phyloP scores from a whole-genome alignment of 2,113 vertebrate genomes.

The Cacatua alba region DNA sequence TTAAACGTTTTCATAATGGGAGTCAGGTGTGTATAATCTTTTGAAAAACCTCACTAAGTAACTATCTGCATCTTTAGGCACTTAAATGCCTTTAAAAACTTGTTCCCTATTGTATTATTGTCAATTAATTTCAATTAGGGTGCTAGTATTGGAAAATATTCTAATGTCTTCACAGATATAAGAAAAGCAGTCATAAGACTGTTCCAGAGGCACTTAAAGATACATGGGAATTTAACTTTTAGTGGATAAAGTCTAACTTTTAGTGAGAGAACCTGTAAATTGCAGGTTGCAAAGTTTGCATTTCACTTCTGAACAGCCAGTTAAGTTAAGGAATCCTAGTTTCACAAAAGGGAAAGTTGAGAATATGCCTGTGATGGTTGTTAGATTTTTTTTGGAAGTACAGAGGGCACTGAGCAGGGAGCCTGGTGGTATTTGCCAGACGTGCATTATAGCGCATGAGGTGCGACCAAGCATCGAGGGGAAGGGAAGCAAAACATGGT shows the following conservation, averaged over 20 bases:
- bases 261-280: background rate
- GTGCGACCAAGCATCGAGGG: background rate
- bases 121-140: conserved; percentile 34
- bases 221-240: background rate
- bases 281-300: background rate
- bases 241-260: background rate
- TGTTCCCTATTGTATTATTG: background rate
- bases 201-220: background rate
- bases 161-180: background rate
- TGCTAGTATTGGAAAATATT: background rate
- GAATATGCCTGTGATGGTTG: too few species aligned
- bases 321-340: background rate
- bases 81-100: conserved; percentile 29
- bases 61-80: conserved; percentile 29
- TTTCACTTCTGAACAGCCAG: background rate
- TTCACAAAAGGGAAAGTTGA: fast-evolving
- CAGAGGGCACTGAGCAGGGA: background rate
- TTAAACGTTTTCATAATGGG: conserved; percentile 6
- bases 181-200: background rate
- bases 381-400: background rate
- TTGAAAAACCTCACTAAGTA: conserved; percentile 42
- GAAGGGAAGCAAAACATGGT: background rate
- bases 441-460: fast-evolving
- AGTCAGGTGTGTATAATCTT: conserved; percentile 23
- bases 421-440: background rate